Percentiles rank a stretch among this genome's conserved stretches.
phyloP scores from a whole-genome alignment of 92 coral and sea anemone species.

The Bergia puertoricense region DNA sequence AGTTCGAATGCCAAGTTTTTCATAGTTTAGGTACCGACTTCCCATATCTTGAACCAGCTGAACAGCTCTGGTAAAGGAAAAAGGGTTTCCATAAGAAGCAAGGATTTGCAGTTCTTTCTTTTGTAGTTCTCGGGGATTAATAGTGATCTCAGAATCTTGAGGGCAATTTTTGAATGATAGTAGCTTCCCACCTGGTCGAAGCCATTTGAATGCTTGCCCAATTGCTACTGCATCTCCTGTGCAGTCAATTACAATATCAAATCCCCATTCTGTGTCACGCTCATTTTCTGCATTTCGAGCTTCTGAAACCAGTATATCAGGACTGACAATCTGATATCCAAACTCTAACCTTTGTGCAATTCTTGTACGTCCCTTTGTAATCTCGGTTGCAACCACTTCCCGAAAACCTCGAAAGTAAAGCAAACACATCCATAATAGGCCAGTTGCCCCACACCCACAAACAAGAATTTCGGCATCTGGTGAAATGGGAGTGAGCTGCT shows the following conservation, averaged over 20 bases:
- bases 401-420: slow-evolving; percentile 83
- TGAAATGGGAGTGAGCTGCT: slow-evolving; percentile 66
- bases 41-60: slow-evolving; percentile 89
- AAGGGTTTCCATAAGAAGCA: slow-evolving; percentile 69
- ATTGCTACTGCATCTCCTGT: slow-evolving; percentile 83
- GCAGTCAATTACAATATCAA: slow-evolving; percentile 85
- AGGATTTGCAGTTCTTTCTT: slow-evolving; percentile 79
- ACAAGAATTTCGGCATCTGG: slow-evolving; percentile 80
- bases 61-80: slow-evolving; percentile 69
- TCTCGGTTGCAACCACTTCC: slow-evolving; percentile 80
- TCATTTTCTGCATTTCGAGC: slow-evolving; percentile 75
- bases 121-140: slow-evolving; percentile 74
- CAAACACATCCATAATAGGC: slow-evolving; percentile 79
- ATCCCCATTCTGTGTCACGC: slow-evolving; percentile 88
- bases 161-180: slow-evolving; percentile 72
- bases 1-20: slow-evolving; percentile 79
- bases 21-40: slow-evolving; percentile 65
- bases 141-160: slow-evolving; percentile 64
- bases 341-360: slow-evolving; percentile 76
- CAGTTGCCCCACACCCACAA: slow-evolving; percentile 84
- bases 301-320: slow-evolving; percentile 77
- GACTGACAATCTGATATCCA: slow-evolving; percentile 80
- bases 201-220: slow-evolving; percentile 76
- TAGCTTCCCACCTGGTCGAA: slow-evolving; percentile 80
- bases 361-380: slow-evolving; percentile 79